Evolutionary conservation across 1,140 invertebrate species (phyloP), one percentile per base, ranked within the genome.

Genomic region (Drosophila burlai): DNA sequence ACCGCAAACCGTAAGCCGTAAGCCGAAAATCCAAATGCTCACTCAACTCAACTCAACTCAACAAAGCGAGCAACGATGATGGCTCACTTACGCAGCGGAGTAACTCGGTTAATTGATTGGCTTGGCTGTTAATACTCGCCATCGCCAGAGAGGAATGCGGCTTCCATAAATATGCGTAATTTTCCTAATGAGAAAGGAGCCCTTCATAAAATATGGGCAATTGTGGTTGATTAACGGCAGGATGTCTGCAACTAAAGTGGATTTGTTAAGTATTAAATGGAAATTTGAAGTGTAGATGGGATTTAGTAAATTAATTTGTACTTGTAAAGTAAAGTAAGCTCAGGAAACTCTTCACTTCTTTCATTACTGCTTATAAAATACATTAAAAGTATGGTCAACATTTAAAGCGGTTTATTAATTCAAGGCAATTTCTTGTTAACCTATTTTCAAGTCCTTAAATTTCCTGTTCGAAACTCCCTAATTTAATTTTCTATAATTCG

Each of bases 21-120:
- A 59, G 46, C 49, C 47, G 38, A 76, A 46, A 52, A 73, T 72
- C 71, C 36, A 52, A 73, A 61, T 49, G 55, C 54, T 72, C 45
- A 38, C 38, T 43, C 52, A 42, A 49, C 54, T 50, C 26, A 49
- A 49, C 29, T 36, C 49, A 46, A 47, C 52, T 29, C 13, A 60
- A 49, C 65, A 55, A 54, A 77, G 31, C 55, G 47, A 62, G 58
- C 43, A 42, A 59, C 16, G 47, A 34, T 57, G 54, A 57, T 57
- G 54, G 54, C 54, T 31, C 40, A 43, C 21, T 24, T 40, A n/a
- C 26, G 29, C 24, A 43, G 50, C 38, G 52, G 60, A 62, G 52
- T 76, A 43, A 42, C 24, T 76, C 29, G 61, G 60, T 34, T 74
- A 38, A 50, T 49, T 59, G 69, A 47, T 73, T 31, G 66, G 38